Evolutionary conservation across 2,797 vertebrate species (phyloP).

Genomic region (Syngnathus rostellatus): DNA sequence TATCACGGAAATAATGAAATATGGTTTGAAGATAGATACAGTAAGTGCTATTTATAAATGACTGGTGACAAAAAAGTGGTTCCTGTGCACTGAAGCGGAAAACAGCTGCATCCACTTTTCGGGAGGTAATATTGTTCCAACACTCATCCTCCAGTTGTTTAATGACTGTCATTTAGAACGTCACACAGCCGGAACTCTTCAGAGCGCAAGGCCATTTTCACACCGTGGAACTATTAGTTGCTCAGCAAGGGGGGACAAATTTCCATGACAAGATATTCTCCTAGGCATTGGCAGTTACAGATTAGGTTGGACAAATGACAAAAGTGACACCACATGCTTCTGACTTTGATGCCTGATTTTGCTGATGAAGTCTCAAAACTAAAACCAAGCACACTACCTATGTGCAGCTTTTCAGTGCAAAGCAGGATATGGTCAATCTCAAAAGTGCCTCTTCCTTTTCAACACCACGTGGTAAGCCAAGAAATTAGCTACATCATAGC

Average conservation of each 20-base stretch:
- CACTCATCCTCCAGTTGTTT: slow-evolving; percentile 24
- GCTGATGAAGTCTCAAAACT: too few species aligned
- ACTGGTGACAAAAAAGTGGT: neutral
- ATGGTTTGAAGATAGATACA: too few species aligned
- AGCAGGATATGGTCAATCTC: too few species aligned
- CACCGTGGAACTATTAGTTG: slow-evolving; percentile 29
- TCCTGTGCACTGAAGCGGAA: slow-evolving; percentile 29
- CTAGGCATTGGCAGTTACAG: neutral
- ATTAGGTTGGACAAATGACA: neutral
- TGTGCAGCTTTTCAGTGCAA: too few species aligned
- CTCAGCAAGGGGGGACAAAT: slow-evolving; percentile 7
- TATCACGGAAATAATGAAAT: too few species aligned
- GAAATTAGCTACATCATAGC: too few species aligned
- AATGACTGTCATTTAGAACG: slow-evolving; percentile 45
- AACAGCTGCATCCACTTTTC: slow-evolving; percentile 12
- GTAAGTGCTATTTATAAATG: neutral
- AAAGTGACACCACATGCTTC: neutral
- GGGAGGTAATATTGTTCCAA: slow-evolving; percentile 19
- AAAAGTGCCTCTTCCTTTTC: too few species aligned
- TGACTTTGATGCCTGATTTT: too few species aligned
- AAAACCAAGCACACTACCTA: too few species aligned
- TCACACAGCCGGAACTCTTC: slow-evolving; percentile 19
- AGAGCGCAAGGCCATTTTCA: slow-evolving; percentile 14
- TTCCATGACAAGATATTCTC: neutral
- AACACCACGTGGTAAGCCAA: too few species aligned